Conservation (phyloP, 2,797 vertebrate genomes). For the Chelonia mydas region DNA sequence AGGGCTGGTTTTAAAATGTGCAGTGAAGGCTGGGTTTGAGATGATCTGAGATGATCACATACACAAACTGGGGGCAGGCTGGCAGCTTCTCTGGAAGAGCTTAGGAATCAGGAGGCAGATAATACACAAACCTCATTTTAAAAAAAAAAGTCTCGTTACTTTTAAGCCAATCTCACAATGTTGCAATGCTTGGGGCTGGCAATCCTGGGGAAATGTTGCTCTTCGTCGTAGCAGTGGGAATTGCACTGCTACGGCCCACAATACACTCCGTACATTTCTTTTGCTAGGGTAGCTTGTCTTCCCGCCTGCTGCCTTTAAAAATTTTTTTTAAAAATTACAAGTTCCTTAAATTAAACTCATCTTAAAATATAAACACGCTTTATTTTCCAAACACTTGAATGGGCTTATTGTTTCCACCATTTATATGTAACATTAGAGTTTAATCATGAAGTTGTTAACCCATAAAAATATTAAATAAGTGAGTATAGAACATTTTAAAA, state of each 20-base stretch:
- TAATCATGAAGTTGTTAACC: conserved; percentile 79
- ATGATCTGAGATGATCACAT: fast-evolving
- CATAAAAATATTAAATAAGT: conserved; percentile 78
- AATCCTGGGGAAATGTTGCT: background rate
- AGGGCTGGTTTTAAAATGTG: background rate
- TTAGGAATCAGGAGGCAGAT: fast-evolving
- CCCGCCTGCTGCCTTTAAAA: background rate
- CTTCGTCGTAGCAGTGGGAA: fast-evolving
- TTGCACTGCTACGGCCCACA: background rate
- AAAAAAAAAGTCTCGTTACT: fast-evolving
- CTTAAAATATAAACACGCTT: conserved; percentile 38
- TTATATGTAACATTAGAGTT: conserved; percentile 78
- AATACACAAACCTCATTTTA: background rate
- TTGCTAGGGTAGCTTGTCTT: background rate
- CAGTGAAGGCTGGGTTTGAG: background rate
- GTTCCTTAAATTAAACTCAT: conserved; percentile 34
- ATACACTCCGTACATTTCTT: background rate
- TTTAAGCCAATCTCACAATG: background rate
- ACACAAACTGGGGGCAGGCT: background rate
- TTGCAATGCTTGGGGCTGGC: background rate
- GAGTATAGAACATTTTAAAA: conserved; percentile 67
- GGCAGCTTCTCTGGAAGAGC: fast-evolving
- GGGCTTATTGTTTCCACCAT: conserved; percentile 71
- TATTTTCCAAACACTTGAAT: conserved; percentile 64
- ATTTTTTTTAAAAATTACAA: background rate